phyloP scores from a whole-genome alignment of 2,888 invertebrate species.

The Hetaerina titia region DNA sequence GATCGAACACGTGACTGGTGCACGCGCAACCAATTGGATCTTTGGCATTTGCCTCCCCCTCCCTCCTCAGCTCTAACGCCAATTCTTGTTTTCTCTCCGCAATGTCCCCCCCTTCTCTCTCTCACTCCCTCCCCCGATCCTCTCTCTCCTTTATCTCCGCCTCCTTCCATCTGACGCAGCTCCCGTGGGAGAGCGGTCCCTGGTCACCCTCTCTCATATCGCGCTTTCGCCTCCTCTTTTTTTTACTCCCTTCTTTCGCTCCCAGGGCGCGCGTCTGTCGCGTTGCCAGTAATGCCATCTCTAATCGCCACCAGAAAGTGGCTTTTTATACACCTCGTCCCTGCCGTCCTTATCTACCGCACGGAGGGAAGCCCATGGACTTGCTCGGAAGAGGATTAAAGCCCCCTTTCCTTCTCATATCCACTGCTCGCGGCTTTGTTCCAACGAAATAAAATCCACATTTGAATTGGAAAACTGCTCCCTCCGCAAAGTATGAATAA shows the following conservation, averaged over 20 bases:
- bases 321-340: not conserved
- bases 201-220: not conserved
- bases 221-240: not conserved
- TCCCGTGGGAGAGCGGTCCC: too few species aligned
- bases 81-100: not conserved
- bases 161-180: not conserved
- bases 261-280: not conserved
- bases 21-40: too few species aligned
- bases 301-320: not conserved
- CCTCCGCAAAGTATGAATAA: conserved; percentile 1
- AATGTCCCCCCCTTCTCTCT: too few species aligned
- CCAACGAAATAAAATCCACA: conserved; percentile 16
- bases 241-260: not conserved
- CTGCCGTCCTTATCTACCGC: not conserved
- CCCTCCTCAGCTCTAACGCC: not conserved
- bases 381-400: conserved; percentile 12
- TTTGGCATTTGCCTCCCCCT: too few species aligned
- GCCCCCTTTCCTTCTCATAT: not conserved
- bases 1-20: too few species aligned
- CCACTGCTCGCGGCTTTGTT: conserved; percentile 35
- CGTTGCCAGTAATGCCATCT: not conserved
- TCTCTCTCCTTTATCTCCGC: not conserved
- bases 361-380: not conserved
- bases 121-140: not conserved
- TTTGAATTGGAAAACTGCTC: conserved; percentile 24